Evolutionary conservation across 2,797 vertebrate genomes (phyloP), one percentile per base, ranked within the genome.

Genomic region (Gymnodraco acuticeps): DNA sequence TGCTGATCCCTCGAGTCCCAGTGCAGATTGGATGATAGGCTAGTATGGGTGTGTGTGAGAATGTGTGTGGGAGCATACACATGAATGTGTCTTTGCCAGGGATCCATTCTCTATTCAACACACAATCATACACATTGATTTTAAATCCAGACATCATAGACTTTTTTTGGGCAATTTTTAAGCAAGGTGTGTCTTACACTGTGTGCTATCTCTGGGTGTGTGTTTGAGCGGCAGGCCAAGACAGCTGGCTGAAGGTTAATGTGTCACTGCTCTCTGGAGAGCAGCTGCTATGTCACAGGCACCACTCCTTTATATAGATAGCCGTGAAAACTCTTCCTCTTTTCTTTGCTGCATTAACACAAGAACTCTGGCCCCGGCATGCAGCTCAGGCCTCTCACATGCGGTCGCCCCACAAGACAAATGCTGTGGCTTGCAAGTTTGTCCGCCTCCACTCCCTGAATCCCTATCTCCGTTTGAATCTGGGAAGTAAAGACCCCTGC

Each of bases 171-270:
- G 0, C 0, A 0, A 27, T 55, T 75, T 55, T 75, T 69, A 31
- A 65, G 55, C 33, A n/a, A 17, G 11, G 5, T 53, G 58, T 54
- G 33, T 9, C 54, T 23, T 11, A 56, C 50, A 43, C 20, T 5
- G 38, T 48, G 17, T 54, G 27, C 19, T 13, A 15, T 17, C 17
- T 20, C 16, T 11, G 19, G 11, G 45, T 64, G 68, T 38, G 33
- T 15, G 2, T 56, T 13, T 12, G 42, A 12, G 78, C 75, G 33
- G 65, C 53, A 48, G 80, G 59, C 80, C 70, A 83, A 81, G 93
- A 85, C 93, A 93, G 88, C 88, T 92, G 92, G 87, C 87, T 93
- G 91, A 93, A 93, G 92, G 92, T 94, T 93, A 93, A 90, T 86
- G 84, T 94, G 92, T 93, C 92, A 84, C 88, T 13, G 50, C 81